phyloP scores from a whole-genome alignment of 2,888 invertebrate genomes.

The Dorcus hopei region DNA sequence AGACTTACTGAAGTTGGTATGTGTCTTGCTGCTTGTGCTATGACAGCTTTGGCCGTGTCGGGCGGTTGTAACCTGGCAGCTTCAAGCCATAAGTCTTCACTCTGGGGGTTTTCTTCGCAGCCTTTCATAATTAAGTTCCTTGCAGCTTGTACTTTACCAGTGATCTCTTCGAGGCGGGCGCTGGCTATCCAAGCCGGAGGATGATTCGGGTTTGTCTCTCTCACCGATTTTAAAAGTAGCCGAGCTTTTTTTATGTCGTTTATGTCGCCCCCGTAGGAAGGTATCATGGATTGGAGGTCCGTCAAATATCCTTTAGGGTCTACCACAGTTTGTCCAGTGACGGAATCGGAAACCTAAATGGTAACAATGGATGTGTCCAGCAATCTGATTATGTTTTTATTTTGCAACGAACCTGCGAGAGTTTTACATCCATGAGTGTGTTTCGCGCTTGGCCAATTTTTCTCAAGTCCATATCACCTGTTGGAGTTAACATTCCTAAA shows the following conservation, averaged over 20 bases:
- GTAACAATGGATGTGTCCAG: conserved; percentile 29
- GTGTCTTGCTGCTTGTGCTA: conserved; percentile 93
- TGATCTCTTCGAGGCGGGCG: conserved; percentile 90
- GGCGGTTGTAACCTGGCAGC: conserved; percentile 91
- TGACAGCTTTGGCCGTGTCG: conserved; percentile 92
- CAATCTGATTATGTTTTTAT: background rate
- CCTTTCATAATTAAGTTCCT: conserved; percentile 98
- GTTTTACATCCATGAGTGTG: conserved; percentile 97
- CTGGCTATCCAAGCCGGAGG: conserved; percentile 99
- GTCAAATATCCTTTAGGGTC: conserved; percentile 99
- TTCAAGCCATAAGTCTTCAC: conserved; percentile 97
- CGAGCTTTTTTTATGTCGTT: conserved; percentile 98
- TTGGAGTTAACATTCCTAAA: conserved; percentile 74
- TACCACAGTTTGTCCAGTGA: conserved; percentile 98
- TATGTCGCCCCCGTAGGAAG: conserved; percentile 96
- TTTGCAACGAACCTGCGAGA: conserved; percentile 66
- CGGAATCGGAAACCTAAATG: conserved; percentile 92
- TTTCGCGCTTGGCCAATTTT: conserved; percentile 99
- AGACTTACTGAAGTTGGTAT: conserved; percentile 79
- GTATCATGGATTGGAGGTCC: conserved; percentile 98
- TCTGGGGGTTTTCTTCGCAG: conserved; percentile 93
- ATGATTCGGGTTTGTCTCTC: conserved; percentile 98
- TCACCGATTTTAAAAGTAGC: conserved; percentile 88
- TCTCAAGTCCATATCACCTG: conserved; percentile 90
- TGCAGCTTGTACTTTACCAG: conserved; percentile 83